These are phyloP conservation scores for Mylabris phalerata DNA, from an alignment of 1,140 invertebrate species.

Conservation along the genomic window DNA sequence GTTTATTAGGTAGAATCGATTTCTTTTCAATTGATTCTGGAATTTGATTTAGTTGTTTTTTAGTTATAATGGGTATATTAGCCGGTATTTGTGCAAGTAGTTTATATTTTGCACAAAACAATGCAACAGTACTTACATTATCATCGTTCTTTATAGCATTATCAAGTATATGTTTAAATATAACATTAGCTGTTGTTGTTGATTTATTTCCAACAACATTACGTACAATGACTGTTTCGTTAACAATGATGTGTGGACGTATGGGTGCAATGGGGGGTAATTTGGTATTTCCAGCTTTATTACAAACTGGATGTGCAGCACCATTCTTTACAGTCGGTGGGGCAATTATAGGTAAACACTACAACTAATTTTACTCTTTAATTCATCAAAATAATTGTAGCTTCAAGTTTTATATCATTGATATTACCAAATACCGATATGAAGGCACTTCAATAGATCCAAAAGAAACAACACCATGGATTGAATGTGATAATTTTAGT, in stretches of 20 bases:
- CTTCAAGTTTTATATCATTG: constrained; percentile 2
- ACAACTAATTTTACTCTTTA: background rate
- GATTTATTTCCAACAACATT: constrained; percentile 39
- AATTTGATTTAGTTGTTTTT: too few relatives aligned
- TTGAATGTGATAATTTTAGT: too few relatives aligned
- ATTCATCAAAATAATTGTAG: constrained; percentile 9
- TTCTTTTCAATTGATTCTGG: background rate
- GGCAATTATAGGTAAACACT: constrained; percentile 3
- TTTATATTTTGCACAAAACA: constrained; percentile 29
- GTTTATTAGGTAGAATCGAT: constrained; percentile 21
- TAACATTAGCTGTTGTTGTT: constrained; percentile 29
- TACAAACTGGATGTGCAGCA: constrained; percentile 31
- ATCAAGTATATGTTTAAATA: constrained; percentile 27
- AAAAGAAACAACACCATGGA: too few relatives aligned
- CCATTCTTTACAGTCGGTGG: constrained; percentile 31
- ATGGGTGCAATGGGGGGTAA: constrained; percentile 32
- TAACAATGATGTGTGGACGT: constrained; percentile 31
- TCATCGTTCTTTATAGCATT: constrained; percentile 24
- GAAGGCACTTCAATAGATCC: constrained; percentile 10
- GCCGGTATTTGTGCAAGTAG: constrained; percentile 13
- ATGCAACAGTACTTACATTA: constrained; percentile 13
- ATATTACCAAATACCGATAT: constrained; percentile 18
- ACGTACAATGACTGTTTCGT: constrained; percentile 29
- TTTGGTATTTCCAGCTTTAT: constrained; percentile 31
- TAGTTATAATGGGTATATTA: too few relatives aligned